phyloP scores from a whole-genome alignment of 2,888 invertebrate genomes.

The Tridacna crocea region DNA sequence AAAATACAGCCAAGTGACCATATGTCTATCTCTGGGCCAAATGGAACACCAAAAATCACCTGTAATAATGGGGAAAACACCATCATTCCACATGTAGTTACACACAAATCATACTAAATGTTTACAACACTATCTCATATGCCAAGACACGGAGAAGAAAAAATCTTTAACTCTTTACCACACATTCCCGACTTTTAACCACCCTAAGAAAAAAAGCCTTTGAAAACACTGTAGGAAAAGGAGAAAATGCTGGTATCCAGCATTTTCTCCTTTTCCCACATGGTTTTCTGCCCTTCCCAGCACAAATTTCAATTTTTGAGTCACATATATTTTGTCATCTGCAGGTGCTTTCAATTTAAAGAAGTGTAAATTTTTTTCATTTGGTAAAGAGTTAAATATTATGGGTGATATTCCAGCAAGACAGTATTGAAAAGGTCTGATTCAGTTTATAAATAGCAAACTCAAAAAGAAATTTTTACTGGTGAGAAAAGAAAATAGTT shows the following conservation, averaged over 20 bases:
- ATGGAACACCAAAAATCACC: conserved; percentile 80
- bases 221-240: background rate
- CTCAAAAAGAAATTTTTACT: too few relatives aligned
- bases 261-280: background rate
- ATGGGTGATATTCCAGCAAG: too few relatives aligned
- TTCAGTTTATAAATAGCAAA: too few relatives aligned
- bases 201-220: background rate
- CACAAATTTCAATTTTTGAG: background rate
- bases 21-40: conserved; percentile 81
- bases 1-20: conserved; percentile 82
- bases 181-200: background rate
- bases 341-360: background rate
- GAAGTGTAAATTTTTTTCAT: background rate
- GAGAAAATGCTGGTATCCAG: background rate
- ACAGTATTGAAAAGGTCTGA: too few relatives aligned
- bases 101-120: too few relatives aligned
- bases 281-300: background rate
- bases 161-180: background rate
- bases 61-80: conserved; percentile 38
- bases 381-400: too few relatives aligned
- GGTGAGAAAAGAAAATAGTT: too few relatives aligned
- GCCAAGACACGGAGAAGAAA: too few relatives aligned
- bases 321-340: background rate
- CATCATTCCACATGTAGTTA: too few relatives aligned
- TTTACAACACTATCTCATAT: too few relatives aligned